Evolutionary conservation across 2,797 vertebrate genomes (phyloP).

Genomic region (Huso huso): DNA sequence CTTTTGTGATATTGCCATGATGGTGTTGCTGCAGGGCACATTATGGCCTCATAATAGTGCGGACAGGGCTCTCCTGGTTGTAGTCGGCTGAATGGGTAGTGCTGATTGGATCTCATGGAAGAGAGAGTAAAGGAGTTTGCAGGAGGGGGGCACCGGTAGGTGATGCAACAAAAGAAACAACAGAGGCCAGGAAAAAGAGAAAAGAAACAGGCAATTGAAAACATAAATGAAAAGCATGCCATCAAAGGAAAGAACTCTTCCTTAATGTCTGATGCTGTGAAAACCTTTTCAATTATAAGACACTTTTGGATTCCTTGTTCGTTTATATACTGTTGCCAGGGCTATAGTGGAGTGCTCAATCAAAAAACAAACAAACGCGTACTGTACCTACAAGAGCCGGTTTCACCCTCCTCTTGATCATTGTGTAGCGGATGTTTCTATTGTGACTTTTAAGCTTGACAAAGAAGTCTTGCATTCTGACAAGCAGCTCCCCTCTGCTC

Average conservation of each 20-base stretch:
- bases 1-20: slow-evolving; percentile 52
- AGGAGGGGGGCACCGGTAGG: slow-evolving; percentile 45
- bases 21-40: slow-evolving; percentile 55
- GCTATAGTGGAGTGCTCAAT: too few relatives aligned
- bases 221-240: slow-evolving; percentile 20
- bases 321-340: too few relatives aligned
- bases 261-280: too few relatives aligned
- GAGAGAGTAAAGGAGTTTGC: slow-evolving; percentile 54
- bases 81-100: slow-evolving; percentile 41
- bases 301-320: too few relatives aligned
- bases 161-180: slow-evolving; percentile 38
- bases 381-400: too few relatives aligned
- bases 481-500: too few relatives aligned
- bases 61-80: slow-evolving; percentile 37
- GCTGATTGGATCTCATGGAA: slow-evolving; percentile 55
- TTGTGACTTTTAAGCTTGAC: not conserved
- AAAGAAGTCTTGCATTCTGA: too few relatives aligned
- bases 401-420: too few relatives aligned
- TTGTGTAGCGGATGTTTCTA: not conserved
- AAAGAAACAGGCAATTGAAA: not conserved
- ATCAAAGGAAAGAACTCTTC: slow-evolving; percentile 7
- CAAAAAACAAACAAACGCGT: too few relatives aligned
- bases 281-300: too few relatives aligned
- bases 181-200: slow-evolving; percentile 10
- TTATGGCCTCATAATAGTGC: slow-evolving; percentile 43